phyloP scores from a whole-genome alignment of 2,797 vertebrate species.

The Muraenolepis orangiensis region DNA sequence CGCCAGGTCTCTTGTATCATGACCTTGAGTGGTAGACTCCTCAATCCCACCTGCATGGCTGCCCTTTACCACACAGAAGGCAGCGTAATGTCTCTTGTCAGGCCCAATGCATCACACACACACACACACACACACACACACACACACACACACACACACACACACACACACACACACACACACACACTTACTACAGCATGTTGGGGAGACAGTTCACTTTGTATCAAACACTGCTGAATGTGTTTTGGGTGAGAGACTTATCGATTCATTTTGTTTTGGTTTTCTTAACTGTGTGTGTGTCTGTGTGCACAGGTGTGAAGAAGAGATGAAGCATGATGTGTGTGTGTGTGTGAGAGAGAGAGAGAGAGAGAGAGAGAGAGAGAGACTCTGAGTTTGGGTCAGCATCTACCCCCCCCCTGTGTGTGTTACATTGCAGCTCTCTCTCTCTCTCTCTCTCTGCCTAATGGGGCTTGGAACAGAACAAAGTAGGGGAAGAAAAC shows the following conservation, averaged over 20 bases:
- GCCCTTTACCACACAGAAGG: slow-evolving; percentile 1
- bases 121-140: neutral
- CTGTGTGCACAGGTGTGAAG: neutral
- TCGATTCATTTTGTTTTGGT: neutral
- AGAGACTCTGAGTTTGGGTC: too few relatives aligned
- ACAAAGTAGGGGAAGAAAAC: slow-evolving; percentile 34
- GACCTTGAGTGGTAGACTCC: neutral
- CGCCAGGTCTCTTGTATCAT: neutral
- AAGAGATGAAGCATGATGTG: too few relatives aligned
- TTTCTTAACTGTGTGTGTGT: neutral
- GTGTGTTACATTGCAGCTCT: slow-evolving; percentile 4
- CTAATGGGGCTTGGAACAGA: slow-evolving; percentile 53
- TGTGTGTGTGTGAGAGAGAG: too few relatives aligned
- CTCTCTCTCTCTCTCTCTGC: too few relatives aligned
- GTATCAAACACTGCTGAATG: neutral
- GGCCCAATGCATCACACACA: slow-evolving; percentile 12
- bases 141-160: neutral
- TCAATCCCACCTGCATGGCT: neutral
- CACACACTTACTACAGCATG: neutral
- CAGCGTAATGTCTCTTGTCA: neutral
- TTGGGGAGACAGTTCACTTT: neutral
- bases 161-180: neutral
- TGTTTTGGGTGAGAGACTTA: neutral
- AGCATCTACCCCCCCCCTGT: too few relatives aligned
- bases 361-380: too few relatives aligned